phyloP scores from a whole-genome alignment of 2,888 invertebrate genomes.

The Amphipoea lucens region DNA sequence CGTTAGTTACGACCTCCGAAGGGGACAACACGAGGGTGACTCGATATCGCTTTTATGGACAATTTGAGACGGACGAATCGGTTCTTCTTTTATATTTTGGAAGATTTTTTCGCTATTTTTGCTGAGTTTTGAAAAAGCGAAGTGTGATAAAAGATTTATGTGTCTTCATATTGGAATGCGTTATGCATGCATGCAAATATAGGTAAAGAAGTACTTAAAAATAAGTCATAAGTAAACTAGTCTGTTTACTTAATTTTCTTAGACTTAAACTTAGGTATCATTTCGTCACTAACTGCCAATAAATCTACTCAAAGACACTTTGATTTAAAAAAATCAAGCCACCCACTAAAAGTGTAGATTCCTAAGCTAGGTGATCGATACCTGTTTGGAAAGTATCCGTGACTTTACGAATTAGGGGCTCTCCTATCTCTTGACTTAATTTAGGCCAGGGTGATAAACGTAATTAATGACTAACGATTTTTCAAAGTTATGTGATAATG shows the following conservation, averaged over 20 bases:
- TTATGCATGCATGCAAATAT: not conserved
- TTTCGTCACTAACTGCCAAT: conserved; percentile 2
- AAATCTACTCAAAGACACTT: conserved; percentile 15
- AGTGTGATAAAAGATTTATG: conserved; percentile 30
- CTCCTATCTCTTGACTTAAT: conserved; percentile 67
- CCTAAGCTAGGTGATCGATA: conserved; percentile 48
- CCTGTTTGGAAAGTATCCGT: conserved; percentile 58
- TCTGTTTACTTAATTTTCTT: not conserved
- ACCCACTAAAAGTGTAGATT: conserved; percentile 8
- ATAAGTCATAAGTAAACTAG: not conserved
- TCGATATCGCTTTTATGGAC: conserved; percentile 75
- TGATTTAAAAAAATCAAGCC: conserved; percentile 22
- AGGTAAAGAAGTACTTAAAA: not conserved
- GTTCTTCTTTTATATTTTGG: conserved; percentile 68
- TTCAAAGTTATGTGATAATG: conserved; percentile 60
- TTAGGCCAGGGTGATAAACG: conserved; percentile 65
- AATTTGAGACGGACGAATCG: conserved; percentile 74
- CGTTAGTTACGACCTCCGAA: conserved; percentile 79
- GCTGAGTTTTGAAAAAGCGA: conserved; percentile 37
- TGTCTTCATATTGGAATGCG: conserved; percentile 6
- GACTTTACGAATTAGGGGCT: conserved; percentile 65
- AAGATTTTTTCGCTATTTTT: conserved; percentile 53
- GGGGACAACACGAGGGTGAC: conserved; percentile 74
- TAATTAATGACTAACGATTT: conserved; percentile 68
- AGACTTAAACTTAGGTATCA: not conserved